Evolutionary conservation across 2,888 invertebrate genomes (phyloP), one percentile per base, ranked within the genome.

Genomic region (Hesperia comma): DNA sequence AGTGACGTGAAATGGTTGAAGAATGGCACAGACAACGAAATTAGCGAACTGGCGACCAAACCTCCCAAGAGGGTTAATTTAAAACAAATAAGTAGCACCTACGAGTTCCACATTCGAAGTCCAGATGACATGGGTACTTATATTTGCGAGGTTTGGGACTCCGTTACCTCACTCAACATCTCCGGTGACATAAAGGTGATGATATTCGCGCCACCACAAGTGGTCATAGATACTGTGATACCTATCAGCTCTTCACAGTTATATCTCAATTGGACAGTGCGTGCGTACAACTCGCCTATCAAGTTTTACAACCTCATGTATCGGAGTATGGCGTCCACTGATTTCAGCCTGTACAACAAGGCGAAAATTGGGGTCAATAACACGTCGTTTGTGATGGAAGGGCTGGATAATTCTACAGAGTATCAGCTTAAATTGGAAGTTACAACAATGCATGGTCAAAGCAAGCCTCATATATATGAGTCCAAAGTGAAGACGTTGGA

Each of bases 261-360:
- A 54, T 98, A 94, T 83, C 82, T 97, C 0, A 97, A 97, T 80
- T 97, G 97, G 97, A 97, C 96, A 0, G 94, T 96, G 0, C 94
- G 95, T 68, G 94, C 95, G 69, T 96, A 96, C 70, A 97, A 97
- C 79, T 95, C 95, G 61, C 94, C 95, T 0, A 93, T 96, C 19
- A 88, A 91, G 71, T 82, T 84, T 21, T 96, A 95, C 77, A 89
- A 91, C 66, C 85, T 96, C 14, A 91, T 93, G 77, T 94, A 93
- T 74, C 83, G 89, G 53, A 93, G 94, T 12, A 66, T 76, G 1
- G 74, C 77, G 0, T 76, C 75, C 0, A 76, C 68, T 0, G 76
- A 73, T 53, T 76, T 73, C 61, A 87, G 93, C 41, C 71, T 72
- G 26, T 95, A 94, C 79, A 94, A 94, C 69, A 37, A 46, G 8